Evolutionary conservation across 2,797 vertebrate genomes (phyloP), one percentile per base, ranked within the genome.

Genomic region (Pantherophis alleghaniensis): DNA sequence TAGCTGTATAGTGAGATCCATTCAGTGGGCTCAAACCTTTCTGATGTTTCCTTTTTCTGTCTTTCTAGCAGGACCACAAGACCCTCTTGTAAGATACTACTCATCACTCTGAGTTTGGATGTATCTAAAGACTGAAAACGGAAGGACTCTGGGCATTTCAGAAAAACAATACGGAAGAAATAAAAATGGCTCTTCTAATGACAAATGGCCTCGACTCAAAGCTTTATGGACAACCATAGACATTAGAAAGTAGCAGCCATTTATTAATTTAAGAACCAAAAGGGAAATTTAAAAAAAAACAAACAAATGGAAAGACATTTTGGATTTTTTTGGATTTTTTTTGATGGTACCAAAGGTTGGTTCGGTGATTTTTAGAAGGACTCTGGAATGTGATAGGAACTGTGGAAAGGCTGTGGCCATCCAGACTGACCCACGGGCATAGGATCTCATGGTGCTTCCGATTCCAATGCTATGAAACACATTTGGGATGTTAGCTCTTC

Each of bases 281-380:
- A 69, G 55, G 28, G 26, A 69, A 83, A 97, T 96, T 94, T 92
- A 42, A n/a, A 28, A 60, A 4, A 57, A 56, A 20, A n/a, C 42
- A 69, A 47, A 51, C 47, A 51, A 51, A 90, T 96, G 95, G 94
- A 95, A 90, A 94, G 90, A 93, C 96, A 94, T 97, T 37, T 89
- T 97, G 96, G 94, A 97, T 97, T 95, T 97, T 96, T 16, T 9
- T 57, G 0, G 2, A 2, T 56, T 20, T 59, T 60, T 60, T 97
- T 97, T 96, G 97, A 96, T 97, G 96, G 97, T 97, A 98, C 97
- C 97, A 98, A 98, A 98, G 97, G 98, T 97, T 92, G 96, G 97
- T 97, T 97, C 96, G 96, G 97, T 97, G 97, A 97, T 97, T 97
- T 63, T 97, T 97, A 96, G 96, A 96, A 97, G 96, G 96, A 97